Base-by-base conservation (phyloP, 2,113 vertebrate species). In the Phaethon lepturus region DNA sequence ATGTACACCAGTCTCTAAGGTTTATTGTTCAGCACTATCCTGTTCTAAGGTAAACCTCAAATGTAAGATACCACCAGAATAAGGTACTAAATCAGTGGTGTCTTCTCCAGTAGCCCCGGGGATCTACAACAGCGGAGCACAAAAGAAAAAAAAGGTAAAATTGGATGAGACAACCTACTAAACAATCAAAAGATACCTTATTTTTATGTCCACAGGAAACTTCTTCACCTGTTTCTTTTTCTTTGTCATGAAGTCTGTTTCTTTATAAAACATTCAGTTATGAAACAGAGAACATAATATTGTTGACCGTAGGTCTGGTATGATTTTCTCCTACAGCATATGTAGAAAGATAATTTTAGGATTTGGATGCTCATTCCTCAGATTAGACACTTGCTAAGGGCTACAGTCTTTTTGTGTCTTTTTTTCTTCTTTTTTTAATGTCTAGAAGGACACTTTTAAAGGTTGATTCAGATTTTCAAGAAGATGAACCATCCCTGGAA, bases 401-500 rank as follows among this genome's bases (percentile, higher is more conserved):
- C 2, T 26, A 6, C 20, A 67, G 58, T 28, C 1, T 26, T 31
- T 29, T 33, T 9, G 7, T 7, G 16, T 18, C 14, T 17, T 9
- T 13, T 13, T 6, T 6, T 3, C 5, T 2, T 31, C 26, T 55
- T 67, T 44, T 71, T 78, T 53, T 28, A n/a, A 45, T 45, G 22
- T 2, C 8, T 73, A 16, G 33, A 78, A 74, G 13, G 11, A 49
- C 23, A 64, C 17, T n/a, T 87, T 26, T 45, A 49, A 55, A 63
- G 11, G 73, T 1, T 0, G 0, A 10, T 82, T 74, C 16, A 35
- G 33, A 24, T 74, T 81, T 92, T 85, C 31, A 59, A 31, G 33
- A 55, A 47, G 24, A 59, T 15, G 10, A 5, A 50, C 60, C 0
- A 0, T 7, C 14, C 24, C 26, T 58, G 7, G 23, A 84, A 77